Evolutionary conservation across 2,888 invertebrate genomes (phyloP), one percentile per base, ranked within the genome.

Genomic region (Melieria omissa): DNA sequence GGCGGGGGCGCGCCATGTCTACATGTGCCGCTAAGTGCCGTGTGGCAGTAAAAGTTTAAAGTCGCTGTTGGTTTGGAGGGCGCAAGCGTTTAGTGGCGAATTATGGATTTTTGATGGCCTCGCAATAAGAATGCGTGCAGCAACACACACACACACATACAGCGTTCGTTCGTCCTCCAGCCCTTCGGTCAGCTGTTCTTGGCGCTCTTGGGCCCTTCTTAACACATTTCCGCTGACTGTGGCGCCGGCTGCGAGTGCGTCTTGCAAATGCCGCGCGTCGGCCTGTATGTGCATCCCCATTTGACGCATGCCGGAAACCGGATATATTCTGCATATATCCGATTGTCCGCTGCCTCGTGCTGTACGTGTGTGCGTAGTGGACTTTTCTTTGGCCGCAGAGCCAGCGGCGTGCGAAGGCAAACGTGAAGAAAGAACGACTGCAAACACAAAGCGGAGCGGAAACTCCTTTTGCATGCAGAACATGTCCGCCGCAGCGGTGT

Each of bases 1-100:
- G 29, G 29, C 29, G 29, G 29, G 29, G 29, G 29, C 29, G 29
- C 29, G 29, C 29, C 29, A 29, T 9, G 66, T 58, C 46, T 12
- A 49, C 73, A 65, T 47, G 70, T 67, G 66, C 41, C n/a, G 58
- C 63, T 65, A 57, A 63, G 73, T 70, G 69, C 70, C 63, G 10
- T 42, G 46, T 42, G 46, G 47, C 42, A 47, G 69, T 16, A 14
- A 65, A 47, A n/a, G 45, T 54, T 66, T 5, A 58, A 47, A 47
- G 58, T 8, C 8, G n/a, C 5, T 66, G 41, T 29, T 12, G 12
- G 10, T 1, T 47, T n/a, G 9, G 47, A 12, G 29, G n/a, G 47
- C 9, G 52, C n/a, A 46, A 6, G 64, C 9, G 46, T 16, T 5
- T 16, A 66, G 49, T 66, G 29, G 29, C 29, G 29, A 29, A 65